These are phyloP conservation scores for Amyelois transitella DNA, from an alignment of 1,140 invertebrate genomes.

Conservation along the genomic window DNA sequence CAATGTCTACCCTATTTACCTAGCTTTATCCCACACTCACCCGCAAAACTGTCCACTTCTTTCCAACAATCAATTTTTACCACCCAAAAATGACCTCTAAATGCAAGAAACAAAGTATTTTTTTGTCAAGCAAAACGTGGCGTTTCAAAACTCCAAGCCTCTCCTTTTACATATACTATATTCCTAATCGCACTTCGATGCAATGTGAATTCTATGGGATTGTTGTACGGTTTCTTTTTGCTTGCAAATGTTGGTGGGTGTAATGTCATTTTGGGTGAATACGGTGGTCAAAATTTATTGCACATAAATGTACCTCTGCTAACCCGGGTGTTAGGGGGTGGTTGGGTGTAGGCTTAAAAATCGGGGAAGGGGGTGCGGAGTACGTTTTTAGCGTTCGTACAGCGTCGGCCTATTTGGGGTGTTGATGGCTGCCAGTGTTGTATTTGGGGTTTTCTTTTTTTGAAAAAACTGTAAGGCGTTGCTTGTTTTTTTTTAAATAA, in stretches of 20 bases:
- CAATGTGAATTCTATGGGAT: conserved; percentile 27
- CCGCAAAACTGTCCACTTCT: conserved; percentile 59
- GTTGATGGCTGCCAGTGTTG: conserved; percentile 60
- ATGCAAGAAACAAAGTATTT: conserved; percentile 26
- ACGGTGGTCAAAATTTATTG: conserved; percentile 73
- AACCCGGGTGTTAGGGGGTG: conserved; percentile 69
- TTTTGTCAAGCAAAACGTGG: conserved; percentile 38
- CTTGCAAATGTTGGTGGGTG: conserved; percentile 17
- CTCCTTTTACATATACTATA: conserved; percentile 62
- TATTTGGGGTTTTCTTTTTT: conserved; percentile 16
- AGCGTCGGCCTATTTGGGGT: conserved; percentile 68
- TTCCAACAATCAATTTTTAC: conserved; percentile 36
- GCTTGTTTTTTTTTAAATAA: not conserved
- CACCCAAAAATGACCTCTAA: conserved; percentile 36
- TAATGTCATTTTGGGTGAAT: conserved; percentile 58
- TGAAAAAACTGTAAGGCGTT: not conserved
- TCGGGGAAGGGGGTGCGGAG: conserved; percentile 61
- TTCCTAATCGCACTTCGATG: conserved; percentile 16
- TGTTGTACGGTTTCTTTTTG: conserved; percentile 36
- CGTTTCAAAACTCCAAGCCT: conserved; percentile 51
- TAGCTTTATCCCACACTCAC: conserved; percentile 42
- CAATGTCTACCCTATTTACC: conserved; percentile 66
- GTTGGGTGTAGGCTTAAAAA: conserved; percentile 68
- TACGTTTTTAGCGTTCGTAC: conserved; percentile 70
- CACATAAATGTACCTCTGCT: conserved; percentile 72